phyloP scores from a whole-genome alignment of 2,113 vertebrate species.

The Hyperoodon ampullatus region DNA sequence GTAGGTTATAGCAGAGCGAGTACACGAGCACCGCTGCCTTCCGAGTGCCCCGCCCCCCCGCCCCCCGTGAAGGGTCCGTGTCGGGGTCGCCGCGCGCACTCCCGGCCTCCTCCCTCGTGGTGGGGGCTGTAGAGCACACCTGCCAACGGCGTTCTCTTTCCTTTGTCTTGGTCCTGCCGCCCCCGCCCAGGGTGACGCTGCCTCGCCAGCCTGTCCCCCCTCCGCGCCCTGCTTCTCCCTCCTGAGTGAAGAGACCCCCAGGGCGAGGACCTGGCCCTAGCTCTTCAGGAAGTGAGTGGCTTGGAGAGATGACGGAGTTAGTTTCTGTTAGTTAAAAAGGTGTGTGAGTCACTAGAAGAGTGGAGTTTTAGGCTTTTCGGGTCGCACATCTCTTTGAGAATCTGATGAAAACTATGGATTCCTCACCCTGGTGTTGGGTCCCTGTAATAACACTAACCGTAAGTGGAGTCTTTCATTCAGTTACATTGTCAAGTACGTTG shows the following conservation, averaged over 20 bases:
- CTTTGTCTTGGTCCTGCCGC: background rate
- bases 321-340: background rate
- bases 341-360: too few relatives aligned
- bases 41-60: rapidly evolving
- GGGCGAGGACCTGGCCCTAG: background rate
- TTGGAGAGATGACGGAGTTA: background rate
- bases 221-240: background rate
- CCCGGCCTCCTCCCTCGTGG: too few relatives aligned
- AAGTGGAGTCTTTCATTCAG: rapidly evolving
- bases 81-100: too few relatives aligned
- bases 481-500: rapidly evolving
- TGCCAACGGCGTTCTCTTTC: rapidly evolving
- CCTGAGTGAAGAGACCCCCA: rapidly evolving
- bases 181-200: background rate
- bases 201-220: background rate
- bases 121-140: too few relatives aligned
- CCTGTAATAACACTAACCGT: rapidly evolving
- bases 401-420: too few relatives aligned
- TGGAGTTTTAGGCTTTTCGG: background rate
- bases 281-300: too few relatives aligned
- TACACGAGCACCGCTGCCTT: rapidly evolving
- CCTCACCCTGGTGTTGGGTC: rapidly evolving
- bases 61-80: background rate
- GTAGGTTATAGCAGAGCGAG: background rate
- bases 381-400: rapidly evolving